Evolutionary conservation across 92 coral and sea anemone species (phyloP).

Genomic region (Micromussa lordhowensis): DNA sequence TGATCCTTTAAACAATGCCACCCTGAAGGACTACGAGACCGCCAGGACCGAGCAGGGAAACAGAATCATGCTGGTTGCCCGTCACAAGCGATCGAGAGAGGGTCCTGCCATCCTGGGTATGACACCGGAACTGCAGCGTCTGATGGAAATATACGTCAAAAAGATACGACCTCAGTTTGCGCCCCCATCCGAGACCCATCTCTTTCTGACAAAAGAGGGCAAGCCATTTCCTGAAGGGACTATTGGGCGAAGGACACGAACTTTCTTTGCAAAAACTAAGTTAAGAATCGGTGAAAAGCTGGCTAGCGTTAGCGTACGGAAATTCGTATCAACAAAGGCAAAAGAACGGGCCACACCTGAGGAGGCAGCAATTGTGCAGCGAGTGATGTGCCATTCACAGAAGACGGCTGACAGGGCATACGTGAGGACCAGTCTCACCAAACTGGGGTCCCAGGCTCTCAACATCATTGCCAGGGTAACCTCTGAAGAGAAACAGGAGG

Average conservation of each 20-base stretch:
- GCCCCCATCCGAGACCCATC: not conserved
- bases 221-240: not conserved
- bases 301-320: not conserved
- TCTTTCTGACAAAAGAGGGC: slow-evolving; percentile 9
- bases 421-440: not conserved
- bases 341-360: not conserved
- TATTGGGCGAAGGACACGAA: not conserved
- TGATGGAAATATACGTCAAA: too few species aligned
- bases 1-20: not conserved
- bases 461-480: not conserved
- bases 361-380: not conserved
- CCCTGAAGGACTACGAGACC: not conserved
- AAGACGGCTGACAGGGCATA: not conserved
- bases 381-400: not conserved
- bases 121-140: too few species aligned
- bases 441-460: not conserved
- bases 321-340: not conserved
- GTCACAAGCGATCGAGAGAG: too few species aligned
- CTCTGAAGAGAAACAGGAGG: too few species aligned
- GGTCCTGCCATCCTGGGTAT: too few species aligned
- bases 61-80: too few species aligned
- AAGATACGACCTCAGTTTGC: too few species aligned
- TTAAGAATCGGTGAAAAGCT: not conserved
- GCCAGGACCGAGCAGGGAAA: too few species aligned
- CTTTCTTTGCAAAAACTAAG: not conserved